Conservation (phyloP, 1,140 invertebrate genomes). For the Drosophila nebulosa region DNA sequence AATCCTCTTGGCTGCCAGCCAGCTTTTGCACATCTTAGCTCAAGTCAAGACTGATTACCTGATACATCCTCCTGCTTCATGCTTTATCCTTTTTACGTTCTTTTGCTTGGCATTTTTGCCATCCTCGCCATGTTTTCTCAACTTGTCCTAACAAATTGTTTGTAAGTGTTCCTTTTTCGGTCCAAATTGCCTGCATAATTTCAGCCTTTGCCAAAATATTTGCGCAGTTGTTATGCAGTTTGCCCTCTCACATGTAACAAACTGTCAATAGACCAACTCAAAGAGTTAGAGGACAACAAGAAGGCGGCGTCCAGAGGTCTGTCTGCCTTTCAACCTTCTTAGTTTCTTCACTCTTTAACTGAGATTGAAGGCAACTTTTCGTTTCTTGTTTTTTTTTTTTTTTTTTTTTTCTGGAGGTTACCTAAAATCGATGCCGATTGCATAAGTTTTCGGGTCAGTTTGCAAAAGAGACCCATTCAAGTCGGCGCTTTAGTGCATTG, state of each 20-base stretch:
- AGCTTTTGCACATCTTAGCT: slow-evolving; percentile 9
- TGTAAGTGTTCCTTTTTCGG: slow-evolving; percentile 29
- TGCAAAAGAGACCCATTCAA: neutral
- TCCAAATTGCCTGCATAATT: slow-evolving; percentile 71
- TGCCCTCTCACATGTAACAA: slow-evolving; percentile 6
- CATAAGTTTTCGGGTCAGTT: slow-evolving; percentile 37
- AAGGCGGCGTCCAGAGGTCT: slow-evolving; percentile 1
- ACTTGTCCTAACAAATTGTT: slow-evolving; percentile 54
- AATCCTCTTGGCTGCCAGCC: slow-evolving; percentile 37
- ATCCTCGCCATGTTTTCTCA: slow-evolving; percentile 19
- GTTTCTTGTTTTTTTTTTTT: no score
- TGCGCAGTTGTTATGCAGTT: slow-evolving; percentile 45
- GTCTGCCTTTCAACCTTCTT: neutral
- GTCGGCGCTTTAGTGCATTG: slow-evolving; percentile 37
- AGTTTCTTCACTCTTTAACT: neutral
- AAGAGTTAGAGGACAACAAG: neutral
- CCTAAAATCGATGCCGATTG: slow-evolving; percentile 52
- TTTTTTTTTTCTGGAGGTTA: slow-evolving; percentile 11
- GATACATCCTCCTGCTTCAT: slow-evolving; percentile 3
- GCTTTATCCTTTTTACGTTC: neutral
- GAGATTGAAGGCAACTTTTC: slow-evolving; percentile 36
- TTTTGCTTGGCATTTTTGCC: slow-evolving; percentile 2
- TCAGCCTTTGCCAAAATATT: slow-evolving; percentile 54
- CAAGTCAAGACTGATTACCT: slow-evolving; percentile 47
- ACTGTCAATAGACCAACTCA: slow-evolving; percentile 26